Evolutionary conservation across 2,888 invertebrate species (phyloP).

Genomic region (Volucella inflata): DNA sequence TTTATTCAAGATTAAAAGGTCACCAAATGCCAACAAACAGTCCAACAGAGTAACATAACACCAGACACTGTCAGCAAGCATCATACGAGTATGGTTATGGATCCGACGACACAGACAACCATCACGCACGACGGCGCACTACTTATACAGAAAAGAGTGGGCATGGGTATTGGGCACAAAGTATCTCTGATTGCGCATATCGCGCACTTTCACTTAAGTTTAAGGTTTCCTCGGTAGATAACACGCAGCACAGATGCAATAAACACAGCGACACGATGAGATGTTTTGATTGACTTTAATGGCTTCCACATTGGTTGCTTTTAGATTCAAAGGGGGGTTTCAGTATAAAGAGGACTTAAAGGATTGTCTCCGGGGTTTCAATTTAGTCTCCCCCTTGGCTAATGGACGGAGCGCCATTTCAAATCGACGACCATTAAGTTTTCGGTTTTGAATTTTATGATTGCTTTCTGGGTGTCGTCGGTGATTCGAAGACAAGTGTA

Average conservation of each 20-base stretch:
- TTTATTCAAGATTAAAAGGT: slow-evolving; percentile 75
- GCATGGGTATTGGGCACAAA: not conserved
- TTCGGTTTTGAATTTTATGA: slow-evolving; percentile 68
- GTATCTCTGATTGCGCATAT: slow-evolving; percentile 59
- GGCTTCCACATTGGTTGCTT: slow-evolving; percentile 22
- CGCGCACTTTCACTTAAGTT: slow-evolving; percentile 66
- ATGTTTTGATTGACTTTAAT: slow-evolving; percentile 73
- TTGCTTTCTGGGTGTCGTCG: slow-evolving; percentile 44
- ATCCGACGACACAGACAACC: too few species aligned
- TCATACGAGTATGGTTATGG: too few species aligned
- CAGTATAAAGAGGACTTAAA: slow-evolving; percentile 46
- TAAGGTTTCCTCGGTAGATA: slow-evolving; percentile 46
- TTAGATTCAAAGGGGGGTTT: not conserved
- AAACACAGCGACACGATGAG: slow-evolving; percentile 36
- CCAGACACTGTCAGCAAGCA: too few species aligned
- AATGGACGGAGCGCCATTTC: slow-evolving; percentile 70
- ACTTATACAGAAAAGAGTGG: not conserved
- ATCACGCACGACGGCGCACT: not conserved
- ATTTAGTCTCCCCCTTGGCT: slow-evolving; percentile 24
- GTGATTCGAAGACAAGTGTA: slow-evolving; percentile 5
- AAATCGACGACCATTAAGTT: slow-evolving; percentile 70
- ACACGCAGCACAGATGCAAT: slow-evolving; percentile 38
- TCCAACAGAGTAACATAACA: too few species aligned
- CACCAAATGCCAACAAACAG: slow-evolving; percentile 1
- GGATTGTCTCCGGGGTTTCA: slow-evolving; percentile 54